Evolutionary conservation across 2,888 invertebrate species (phyloP), one percentile per base, ranked within the genome.

Genomic region (Volucella zonaria): DNA sequence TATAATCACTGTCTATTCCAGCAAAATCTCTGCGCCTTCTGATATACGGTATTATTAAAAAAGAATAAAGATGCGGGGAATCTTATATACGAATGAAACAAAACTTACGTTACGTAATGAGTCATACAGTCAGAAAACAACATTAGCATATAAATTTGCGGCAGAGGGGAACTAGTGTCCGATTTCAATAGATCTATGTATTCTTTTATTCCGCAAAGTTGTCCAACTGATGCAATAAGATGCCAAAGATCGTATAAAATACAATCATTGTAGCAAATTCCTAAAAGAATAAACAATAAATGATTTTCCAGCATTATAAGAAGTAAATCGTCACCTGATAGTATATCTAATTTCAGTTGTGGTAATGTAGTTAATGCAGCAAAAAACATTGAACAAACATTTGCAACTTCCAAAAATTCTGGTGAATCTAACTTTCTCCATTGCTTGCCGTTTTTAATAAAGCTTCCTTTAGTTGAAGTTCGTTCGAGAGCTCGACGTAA

Each of bases 91-190:
- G 38, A 38, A 43, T 43, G 8, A 10, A 11, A 59, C 10, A 49
- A 14, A 47, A 93, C 96, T 95, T 93, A 98, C 97, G 98, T 98
- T 74, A 99, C 96, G 90, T 98, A 97, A 92, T 99, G 98, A 14
- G 97, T 96, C 94, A 98, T 97, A 89, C 98, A 97, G 90, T 99
- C 98, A 87, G 96, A 95, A 92, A 99, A 98, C 0, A 99, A 93
- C 90, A 97, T 96, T 54, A 99, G 93, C 94, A 99, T 96, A 89
- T 97, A 96, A 89, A 98, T 97, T 92, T 98, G 97, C 0, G 98
- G 97, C 70, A 97, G 96, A 1, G 95, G 94, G 31, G 95, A 94
- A 90, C 96, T 95, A 1, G 96, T 95, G 89, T 96, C 96, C 23
- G 95, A 94, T 51, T 96, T 95, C 80, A 98, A 92, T 87, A 97